Evolutionary conservation across 2,113 vertebrate species (phyloP).

Genomic region (Chaetorhynchus papuensis): DNA sequence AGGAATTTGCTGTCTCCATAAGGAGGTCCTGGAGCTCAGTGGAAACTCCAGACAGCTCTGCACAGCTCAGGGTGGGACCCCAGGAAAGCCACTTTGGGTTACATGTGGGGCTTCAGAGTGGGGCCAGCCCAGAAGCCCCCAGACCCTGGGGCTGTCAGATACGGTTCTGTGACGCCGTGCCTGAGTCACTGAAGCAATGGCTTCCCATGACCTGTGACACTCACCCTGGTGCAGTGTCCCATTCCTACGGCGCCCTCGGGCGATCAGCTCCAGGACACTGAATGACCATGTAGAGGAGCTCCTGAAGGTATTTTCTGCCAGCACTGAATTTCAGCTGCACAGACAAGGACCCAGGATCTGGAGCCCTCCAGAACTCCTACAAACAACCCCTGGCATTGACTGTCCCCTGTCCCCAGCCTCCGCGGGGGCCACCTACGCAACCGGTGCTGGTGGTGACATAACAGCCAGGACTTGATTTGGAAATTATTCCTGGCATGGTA

Average conservation of each 20-base stretch:
- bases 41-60: background rate
- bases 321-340: background rate
- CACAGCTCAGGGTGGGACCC: accelerated
- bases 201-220: background rate
- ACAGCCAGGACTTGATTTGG: background rate
- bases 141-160: background rate
- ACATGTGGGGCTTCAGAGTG: accelerated
- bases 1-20: background rate
- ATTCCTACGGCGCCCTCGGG: accelerated
- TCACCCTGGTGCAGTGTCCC: background rate
- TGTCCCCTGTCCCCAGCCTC: background rate
- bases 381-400: background rate
- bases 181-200: background rate
- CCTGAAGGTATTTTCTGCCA: accelerated
- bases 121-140: background rate
- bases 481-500: background rate
- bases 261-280: background rate
- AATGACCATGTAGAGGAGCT: accelerated
- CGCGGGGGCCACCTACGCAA: accelerated
- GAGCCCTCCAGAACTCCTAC: background rate
- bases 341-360: background rate
- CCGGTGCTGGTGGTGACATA: background rate
- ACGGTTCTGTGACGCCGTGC: accelerated
- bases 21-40: background rate
- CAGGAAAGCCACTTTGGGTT: background rate